Base-by-base conservation (phyloP, 2,797 vertebrate species). In the Periparus ater region DNA sequence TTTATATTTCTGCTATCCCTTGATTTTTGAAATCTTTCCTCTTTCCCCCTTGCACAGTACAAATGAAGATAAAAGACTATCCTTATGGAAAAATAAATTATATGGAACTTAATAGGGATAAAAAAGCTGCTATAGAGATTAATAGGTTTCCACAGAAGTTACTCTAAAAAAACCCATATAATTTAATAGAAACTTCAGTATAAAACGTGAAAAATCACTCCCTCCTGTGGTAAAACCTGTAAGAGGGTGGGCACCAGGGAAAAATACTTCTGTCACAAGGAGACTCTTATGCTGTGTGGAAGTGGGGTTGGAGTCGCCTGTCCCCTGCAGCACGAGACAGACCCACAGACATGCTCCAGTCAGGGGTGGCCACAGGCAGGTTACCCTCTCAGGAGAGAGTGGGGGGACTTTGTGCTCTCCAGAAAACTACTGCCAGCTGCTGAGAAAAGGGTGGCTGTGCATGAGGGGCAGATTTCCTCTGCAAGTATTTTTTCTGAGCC, bases 191-290 rank as follows among this genome's bases (percentile, higher is more conserved):
- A 75, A 76, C 54, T 73, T 50, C 70, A 85, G 27, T 40, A 84
- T 47, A 86, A 81, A 89, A 91, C 30, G 21, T 78, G 82, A 95
- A 94, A 91, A 93, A 96, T 84, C 85, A 91, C 92, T 96, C 95
- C 95, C 91, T 94, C 91, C 89, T 89, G 68, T 96, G 85, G 87
- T 68, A 95, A 94, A 94, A 80, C 20, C 26, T 70, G 29, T 85
- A 50, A 91, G 72, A 92, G 16, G 44, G 54, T 58, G 36, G 72
- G 16, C 50, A 88, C 13, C n/a, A 61, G 50, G 75, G 50, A 40
- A 91, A 79, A 80, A 65, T 40, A 9, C 4, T 73, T 87, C 48
- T 62, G 44, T n/a, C 0, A 1, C 27, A 65, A 62, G 51, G 18
- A 58, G 12, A 16, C 7, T 50, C 11, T 57, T 72, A 6, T 25